These are phyloP conservation scores for Butastur rufipennis DNA, from an alignment of 2,113 vertebrate genomes.

Conservation along the genomic window DNA sequence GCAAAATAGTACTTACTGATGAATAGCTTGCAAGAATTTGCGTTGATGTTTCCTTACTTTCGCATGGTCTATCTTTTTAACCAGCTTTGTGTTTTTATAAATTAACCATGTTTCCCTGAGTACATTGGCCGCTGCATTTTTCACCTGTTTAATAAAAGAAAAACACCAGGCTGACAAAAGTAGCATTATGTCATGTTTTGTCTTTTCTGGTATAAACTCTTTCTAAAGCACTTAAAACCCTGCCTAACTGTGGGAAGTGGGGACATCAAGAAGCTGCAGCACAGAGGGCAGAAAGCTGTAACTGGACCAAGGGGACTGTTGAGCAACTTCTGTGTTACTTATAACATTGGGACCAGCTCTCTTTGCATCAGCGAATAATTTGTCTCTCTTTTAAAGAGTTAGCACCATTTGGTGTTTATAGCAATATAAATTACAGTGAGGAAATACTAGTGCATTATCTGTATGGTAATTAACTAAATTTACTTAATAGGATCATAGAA, in stretches of 20 bases:
- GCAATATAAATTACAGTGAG: neutral
- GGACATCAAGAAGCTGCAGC: neutral
- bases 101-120: conserved; percentile 99
- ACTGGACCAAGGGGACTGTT: neutral
- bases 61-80: conserved; percentile 98
- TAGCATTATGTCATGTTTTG: neutral
- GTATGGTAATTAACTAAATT: neutral
- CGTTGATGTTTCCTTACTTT: conserved; percentile 99
- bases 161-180: conserved; percentile 44
- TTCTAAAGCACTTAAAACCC: neutral
- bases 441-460: neutral
- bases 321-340: neutral
- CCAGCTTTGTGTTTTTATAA: conserved; percentile 99
- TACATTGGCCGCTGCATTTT: conserved; percentile 99
- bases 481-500: neutral
- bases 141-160: conserved; percentile 83
- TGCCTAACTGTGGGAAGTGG: neutral
- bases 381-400: neutral
- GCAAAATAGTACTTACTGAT: conserved; percentile 90
- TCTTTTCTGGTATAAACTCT: neutral
- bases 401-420: neutral
- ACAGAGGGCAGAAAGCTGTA: neutral
- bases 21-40: conserved; percentile 99
- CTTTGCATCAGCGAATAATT: neutral
- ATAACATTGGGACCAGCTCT: neutral